Base-by-base conservation (phyloP, 2,797 vertebrate species). In the Melanotaenia nigrans region DNA sequence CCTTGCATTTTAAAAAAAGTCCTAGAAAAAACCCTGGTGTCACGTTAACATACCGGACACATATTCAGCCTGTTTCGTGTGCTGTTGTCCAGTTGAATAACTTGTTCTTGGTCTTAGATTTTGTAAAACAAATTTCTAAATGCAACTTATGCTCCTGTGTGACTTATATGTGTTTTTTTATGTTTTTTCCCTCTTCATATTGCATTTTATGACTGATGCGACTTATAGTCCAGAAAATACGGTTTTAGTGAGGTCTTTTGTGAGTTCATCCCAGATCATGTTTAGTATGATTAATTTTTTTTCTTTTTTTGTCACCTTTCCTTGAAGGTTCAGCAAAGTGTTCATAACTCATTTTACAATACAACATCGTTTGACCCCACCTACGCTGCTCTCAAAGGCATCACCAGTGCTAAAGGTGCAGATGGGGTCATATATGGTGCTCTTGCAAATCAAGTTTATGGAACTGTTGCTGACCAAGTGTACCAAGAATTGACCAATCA, bases 321-420 rank as follows among this genome's bases (percentile, higher is more conserved):
- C 49, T 57, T 77, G 30, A 76, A 93, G 92, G 92, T 95, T 80
- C 95, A 95, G 80, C 95, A 95, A 86, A 94, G 94, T 69, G 94
- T 95, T 67, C 95, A 95, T 73, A 95, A 95, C 77, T 95, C 95
- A 1, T 94, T 95, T 81, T 95, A 94, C 82, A 95, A 94, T 82
- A 95, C 94, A 49, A 94, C 94, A 22, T 90, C 93, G 33, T 93
- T 92, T 78, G 94, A 95, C 76, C 94, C 94, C 8, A 95, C 94
- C 4, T 95, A 95, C 4, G 93, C 95, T 30, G 94, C 93, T 25
- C 87, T 95, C 25, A 95, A 93, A 74, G 94, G 93, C 62, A 93
- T 95, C 54, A 95, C 95, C 18, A 91, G 90, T 38, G 78, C 92
- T 40, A 94, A 90, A 73, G 89, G 92, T 5, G 89, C 91, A 4